Base-by-base conservation (phyloP, 2,797 vertebrate species). In the Sphaeramia orbicularis region DNA sequence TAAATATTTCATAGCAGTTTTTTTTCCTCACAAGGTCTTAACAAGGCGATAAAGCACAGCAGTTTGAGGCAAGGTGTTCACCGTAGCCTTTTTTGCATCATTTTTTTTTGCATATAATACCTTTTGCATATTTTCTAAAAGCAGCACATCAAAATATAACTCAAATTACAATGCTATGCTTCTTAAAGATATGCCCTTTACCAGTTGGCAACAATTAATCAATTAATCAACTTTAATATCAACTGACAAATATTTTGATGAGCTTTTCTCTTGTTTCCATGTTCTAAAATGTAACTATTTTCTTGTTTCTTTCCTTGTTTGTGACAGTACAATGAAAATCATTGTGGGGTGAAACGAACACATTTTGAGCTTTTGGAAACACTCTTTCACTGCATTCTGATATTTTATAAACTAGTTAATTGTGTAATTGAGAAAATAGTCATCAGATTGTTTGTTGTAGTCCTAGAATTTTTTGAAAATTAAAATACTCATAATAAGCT, bases 71-170 rank as follows among this genome's bases (percentile, higher is more conserved):
- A 7, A 56, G 19, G 21, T 76, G 32, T 32, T 58, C 11, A 12
- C 52, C 75, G 49, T 76, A 85, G 71, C 27, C n/a, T 57, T 81
- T 80, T 80, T 81, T 85, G 62, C 76, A 65, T 62, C 9, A 57
- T 71, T 61, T 30, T 61, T 30, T 53, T 76, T 87, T 87, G 79
- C 81, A 89, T 87, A 87, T 83, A 71, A 73, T 35, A 13, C 65
- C 12, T 58, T 86, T 84, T 76, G 72, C 80, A 79, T 87, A 79
- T 76, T 72, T 83, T n/a, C 71, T 84, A 88, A 83, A 86, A 88
- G 84, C 86, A 71, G 78, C 56, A 68, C 57, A 56, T 64, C 6
- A 59, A 78, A 65, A 36, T 65, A 54, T 14, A 66, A 76, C 48
- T 81, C 18, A 74, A 80, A 71, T 56, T 43, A 74, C 60, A 73